Evolutionary conservation across 1,140 invertebrate genomes (phyloP), one percentile per base, ranked within the genome.

Genomic region (Agrilus planipennis): DNA sequence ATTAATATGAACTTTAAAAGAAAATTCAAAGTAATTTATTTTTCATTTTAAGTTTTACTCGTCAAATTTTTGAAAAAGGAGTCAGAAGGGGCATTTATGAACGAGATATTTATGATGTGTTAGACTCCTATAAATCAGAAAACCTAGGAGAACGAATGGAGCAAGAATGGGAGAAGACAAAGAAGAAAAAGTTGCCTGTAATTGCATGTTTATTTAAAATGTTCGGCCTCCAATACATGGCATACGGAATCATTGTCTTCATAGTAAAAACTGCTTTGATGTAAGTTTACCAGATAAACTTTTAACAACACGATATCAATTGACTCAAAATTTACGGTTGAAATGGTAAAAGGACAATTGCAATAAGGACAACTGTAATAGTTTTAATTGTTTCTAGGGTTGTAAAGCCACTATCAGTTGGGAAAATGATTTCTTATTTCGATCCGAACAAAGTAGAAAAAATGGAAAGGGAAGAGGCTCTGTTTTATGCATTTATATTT

Each of bases 51-150:
- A 57, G 54, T 23, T 57, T 51, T 25, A 47, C 49, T 9, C 40
- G 25, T 12, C 41, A 47, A 2, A 47, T 59, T 6, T 51, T 56
- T 18, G 45, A 49, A 34, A 51, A 50, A 29, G 47, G 47, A 12
- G 29, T 37, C 2, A 40, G 41, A 23, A 46, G 47, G 9, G 52
- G 52, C 7, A 35, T 59, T 7, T 44, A 51, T 31, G 55, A 56
- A 19, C 44, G 82, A 74, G 56, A 57, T 34, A 47, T 54, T 7
- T 60, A 54, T 34, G 44, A 53, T 32, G 37, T 57, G 11, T 20
- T 56, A 11, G 39, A 39, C 10, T 47, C 49, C 27, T 54, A 44
- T 23, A 32, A 39, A 29, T 52, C 57, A 3, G 32, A 46, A 39
- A 39, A 44, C n/a, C 28, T 57, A 17, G 57, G 55, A 2, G 45